phyloP scores from a whole-genome alignment of 1,140 invertebrate genomes.

The Rhagoletis zephyria region DNA sequence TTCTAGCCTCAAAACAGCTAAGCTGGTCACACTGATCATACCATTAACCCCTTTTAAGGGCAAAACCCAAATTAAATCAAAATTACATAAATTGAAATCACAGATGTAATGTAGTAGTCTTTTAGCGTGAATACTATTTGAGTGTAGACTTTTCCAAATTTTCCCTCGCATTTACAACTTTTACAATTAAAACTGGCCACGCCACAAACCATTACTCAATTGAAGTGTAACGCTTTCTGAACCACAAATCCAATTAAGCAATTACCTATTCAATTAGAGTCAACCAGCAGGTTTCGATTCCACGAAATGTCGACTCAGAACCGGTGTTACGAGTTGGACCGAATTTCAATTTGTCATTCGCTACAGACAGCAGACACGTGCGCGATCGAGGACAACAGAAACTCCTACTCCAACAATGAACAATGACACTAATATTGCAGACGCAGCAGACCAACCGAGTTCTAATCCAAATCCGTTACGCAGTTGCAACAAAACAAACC shows the following conservation, averaged over 20 bases:
- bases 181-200: neutral
- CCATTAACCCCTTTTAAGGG: too few species aligned
- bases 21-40: too few species aligned
- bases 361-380: conserved; percentile 30
- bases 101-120: too few species aligned
- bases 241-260: conserved; percentile 25
- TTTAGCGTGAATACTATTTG: too few species aligned
- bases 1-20: too few species aligned
- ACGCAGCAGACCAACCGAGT: neutral
- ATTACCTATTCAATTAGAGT: neutral
- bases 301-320: neutral
- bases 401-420: conserved; percentile 1
- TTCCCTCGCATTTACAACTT: neutral
- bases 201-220: neutral
- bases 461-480: conserved; percentile 49
- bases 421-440: neutral
- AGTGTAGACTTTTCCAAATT: too few species aligned
- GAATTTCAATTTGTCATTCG: conserved; percentile 29
- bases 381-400: neutral
- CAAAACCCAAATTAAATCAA: too few species aligned
- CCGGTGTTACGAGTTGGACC: neutral
- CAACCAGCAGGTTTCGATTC: conserved; percentile 36
- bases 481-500: conserved; percentile 49
- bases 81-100: too few species aligned
- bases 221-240: neutral